Percentiles rank a stretch among this genome's conserved stretches.
Evolutionary conservation across 1,140 invertebrate species (phyloP).

Genomic region (Achatina immaculata): DNA sequence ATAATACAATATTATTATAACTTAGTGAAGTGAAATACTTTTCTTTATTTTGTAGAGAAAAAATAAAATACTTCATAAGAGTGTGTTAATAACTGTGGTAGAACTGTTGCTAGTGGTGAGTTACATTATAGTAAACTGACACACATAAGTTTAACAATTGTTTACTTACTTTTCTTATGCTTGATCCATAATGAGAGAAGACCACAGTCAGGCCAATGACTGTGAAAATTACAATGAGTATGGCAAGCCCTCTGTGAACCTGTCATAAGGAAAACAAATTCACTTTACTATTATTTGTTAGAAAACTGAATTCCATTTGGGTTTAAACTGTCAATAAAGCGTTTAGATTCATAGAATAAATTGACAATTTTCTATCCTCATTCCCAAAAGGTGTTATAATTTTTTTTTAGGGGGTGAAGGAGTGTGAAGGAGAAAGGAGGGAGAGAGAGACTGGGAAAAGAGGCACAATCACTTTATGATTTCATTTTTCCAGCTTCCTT

Average conservation of each 20-base stretch:
- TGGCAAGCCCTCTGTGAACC: constrained; percentile 14
- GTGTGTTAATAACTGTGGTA: background rate
- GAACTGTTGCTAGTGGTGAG: background rate
- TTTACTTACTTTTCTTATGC: constrained; percentile 5
- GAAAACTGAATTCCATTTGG: background rate
- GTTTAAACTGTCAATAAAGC: background rate
- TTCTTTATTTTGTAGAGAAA: background rate
- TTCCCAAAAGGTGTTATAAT: background rate
- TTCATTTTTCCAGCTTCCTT: too few species aligned
- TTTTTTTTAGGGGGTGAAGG: background rate
- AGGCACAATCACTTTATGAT: too few species aligned
- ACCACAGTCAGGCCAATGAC: background rate
- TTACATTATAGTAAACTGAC: background rate
- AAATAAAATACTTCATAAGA: background rate
- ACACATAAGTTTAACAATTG: background rate
- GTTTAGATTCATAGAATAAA: background rate
- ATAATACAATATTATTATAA: background rate
- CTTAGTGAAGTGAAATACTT: background rate
- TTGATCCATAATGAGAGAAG: background rate
- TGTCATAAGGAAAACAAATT: background rate
- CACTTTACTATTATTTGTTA: background rate
- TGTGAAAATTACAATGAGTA: background rate
- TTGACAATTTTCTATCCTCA: background rate
- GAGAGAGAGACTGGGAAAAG: too few species aligned
- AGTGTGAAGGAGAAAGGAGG: too few species aligned